These are phyloP conservation scores for Choloepus hoffmanni DNA, from an alignment of 2,113 vertebrate species.

Conservation along the genomic window DNA sequence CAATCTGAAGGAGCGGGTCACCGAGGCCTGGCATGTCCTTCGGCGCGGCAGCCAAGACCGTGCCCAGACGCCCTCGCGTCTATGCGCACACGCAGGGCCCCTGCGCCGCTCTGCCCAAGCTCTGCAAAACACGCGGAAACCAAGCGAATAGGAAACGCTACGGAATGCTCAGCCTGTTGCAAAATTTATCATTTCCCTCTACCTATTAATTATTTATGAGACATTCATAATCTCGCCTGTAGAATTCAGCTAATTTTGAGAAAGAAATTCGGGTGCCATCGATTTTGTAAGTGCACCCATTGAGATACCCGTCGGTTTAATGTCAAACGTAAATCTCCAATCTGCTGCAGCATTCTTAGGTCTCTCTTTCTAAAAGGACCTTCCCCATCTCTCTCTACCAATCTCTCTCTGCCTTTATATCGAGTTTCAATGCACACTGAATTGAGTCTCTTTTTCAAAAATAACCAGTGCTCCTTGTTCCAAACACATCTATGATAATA, in stretches of 20 bases:
- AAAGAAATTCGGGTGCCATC: not conserved
- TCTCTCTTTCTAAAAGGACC: not conserved
- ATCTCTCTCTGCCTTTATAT: not conserved
- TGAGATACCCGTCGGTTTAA: not conserved
- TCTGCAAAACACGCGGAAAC: not conserved
- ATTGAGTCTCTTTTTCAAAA: not conserved
- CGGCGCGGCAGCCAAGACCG: rapidly evolving
- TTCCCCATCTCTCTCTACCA: not conserved
- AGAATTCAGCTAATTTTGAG: not conserved
- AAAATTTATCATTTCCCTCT: not conserved
- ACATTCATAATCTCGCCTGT: not conserved
- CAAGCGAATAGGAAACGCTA: not conserved
- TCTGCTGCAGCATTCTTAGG: not conserved
- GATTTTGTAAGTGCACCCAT: not conserved
- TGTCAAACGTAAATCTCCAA: not conserved
- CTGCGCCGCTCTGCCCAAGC: not conserved
- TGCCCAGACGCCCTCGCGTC: not conserved
- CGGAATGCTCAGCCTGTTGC: not conserved
- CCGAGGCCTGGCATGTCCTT: not conserved
- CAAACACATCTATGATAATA: not conserved
- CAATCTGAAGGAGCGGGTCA: not conserved
- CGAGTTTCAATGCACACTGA: not conserved
- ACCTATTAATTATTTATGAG: not conserved
- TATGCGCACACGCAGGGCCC: too few species aligned
- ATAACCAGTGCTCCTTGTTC: not conserved